Base-by-base conservation (phyloP, 1,140 invertebrate species). In the Papilio xuthus region DNA sequence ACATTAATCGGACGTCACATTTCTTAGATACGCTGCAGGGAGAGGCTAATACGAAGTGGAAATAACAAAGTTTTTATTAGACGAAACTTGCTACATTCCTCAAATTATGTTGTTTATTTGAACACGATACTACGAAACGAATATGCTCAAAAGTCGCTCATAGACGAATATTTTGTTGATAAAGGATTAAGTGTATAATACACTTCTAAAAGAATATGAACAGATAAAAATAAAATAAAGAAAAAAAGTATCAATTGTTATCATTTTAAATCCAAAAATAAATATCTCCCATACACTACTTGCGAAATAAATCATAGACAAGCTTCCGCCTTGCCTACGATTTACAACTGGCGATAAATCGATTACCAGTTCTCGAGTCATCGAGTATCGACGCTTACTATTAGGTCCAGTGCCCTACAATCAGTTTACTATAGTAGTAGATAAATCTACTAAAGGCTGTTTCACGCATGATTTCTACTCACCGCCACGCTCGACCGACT, bases 1-100 rank as follows among this genome's bases (percentile, higher is more conserved):
- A 90, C 89, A 89, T 91, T 90, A 91, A 93, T 93, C 89, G 87
- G 84, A 87, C 83, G 86, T 88, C 86, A 84, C 84, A 88, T 88
- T 84, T 85, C 85, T 86, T 71, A 77, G 76, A 78, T 75, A 56
- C 71, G 28, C 7, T 7, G 71, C 20, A 75, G 53, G 42, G 41
- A 75, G 47, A 50, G 6, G 10, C 71, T 50, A 73, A 56, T 28
- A 18, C 28, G 50, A 37, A n/a, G 73, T 75, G 73, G 50, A 75
- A 75, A 75, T 75, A 75, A 56, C 73, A 56, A 75, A 56, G 47
- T 75, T 75, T 75, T 75, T 56, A 75, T 75, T 56, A n/a, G 23
- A 42, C 41, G 18, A 70, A 41, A 70, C 60, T 67, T 67, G 60
- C 23, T 32, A 67, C 60, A 67, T 67, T 67, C 60, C 4, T 67